Conservation (phyloP, 1,140 invertebrate genomes). For the Aphaenogaster floridana region DNA sequence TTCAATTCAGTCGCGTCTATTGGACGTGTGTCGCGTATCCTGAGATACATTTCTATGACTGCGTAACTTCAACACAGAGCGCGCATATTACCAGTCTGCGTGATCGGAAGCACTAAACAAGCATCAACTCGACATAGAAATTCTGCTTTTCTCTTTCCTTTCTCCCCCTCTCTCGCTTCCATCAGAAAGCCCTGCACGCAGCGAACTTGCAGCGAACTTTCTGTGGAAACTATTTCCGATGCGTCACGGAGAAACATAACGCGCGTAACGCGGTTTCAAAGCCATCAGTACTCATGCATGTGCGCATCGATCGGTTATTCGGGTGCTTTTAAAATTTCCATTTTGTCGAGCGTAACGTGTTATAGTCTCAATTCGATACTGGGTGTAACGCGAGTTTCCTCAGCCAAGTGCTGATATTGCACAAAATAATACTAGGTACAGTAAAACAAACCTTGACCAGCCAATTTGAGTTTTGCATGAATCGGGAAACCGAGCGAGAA, state of each 20-base stretch:
- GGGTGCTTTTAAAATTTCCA: slow-evolving; percentile 13
- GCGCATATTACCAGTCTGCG: slow-evolving; percentile 39
- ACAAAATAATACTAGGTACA: not conserved
- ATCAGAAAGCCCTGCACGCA: not conserved
- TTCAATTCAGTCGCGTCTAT: slow-evolving; percentile 31
- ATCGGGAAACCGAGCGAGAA: not conserved
- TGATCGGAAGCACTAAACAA: slow-evolving; percentile 50
- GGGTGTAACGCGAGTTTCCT: not conserved
- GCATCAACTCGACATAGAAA: slow-evolving; percentile 41
- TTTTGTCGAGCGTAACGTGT: not conserved
- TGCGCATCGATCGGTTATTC: slow-evolving; percentile 14
- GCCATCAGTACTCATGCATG: not conserved
- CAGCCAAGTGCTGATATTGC: not conserved
- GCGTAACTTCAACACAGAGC: slow-evolving; percentile 53
- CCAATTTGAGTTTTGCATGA: not conserved
- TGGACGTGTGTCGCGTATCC: slow-evolving; percentile 24
- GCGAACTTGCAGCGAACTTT: slow-evolving; percentile 42
- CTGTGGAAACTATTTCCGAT: slow-evolving; percentile 47
- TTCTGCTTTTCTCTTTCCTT: slow-evolving; percentile 11
- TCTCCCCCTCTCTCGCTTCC: not conserved
- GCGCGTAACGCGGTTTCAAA: slow-evolving; percentile 51
- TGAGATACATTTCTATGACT: slow-evolving; percentile 28
- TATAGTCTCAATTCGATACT: not conserved
- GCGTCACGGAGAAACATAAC: slow-evolving; percentile 19
- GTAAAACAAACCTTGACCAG: not conserved